Evolutionary conservation across 2,113 vertebrate genomes (phyloP).

Genomic region (Aegotheles bennettii): DNA sequence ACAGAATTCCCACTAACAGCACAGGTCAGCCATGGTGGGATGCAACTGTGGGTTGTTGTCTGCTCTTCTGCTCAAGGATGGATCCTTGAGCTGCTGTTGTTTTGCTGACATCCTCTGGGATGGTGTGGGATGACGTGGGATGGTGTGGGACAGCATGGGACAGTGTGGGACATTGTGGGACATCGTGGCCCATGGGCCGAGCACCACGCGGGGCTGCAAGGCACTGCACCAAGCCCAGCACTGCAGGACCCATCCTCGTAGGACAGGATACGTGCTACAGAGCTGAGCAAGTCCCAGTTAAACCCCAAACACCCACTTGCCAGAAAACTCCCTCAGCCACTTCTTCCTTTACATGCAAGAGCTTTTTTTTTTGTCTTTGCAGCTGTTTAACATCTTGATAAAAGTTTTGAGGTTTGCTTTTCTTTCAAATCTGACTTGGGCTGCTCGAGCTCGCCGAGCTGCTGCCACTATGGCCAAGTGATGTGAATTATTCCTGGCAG

Average conservation of each 20-base stretch:
- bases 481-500: background rate
- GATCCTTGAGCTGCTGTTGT: background rate
- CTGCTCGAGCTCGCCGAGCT: background rate
- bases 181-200: fast-evolving
- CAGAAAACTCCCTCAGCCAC: background rate
- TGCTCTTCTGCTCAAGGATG: background rate
- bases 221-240: fast-evolving
- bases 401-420: conserved; percentile 19
- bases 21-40: background rate
- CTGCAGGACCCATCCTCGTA: background rate
- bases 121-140: fast-evolving
- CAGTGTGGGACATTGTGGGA: fast-evolving
- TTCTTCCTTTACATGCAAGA: conserved; percentile 17
- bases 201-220: fast-evolving
- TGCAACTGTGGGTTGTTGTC: fast-evolving
- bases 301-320: background rate
- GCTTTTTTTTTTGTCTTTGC: background rate
- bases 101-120: background rate
- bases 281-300: background rate
- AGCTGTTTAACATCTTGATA: conserved; percentile 28
- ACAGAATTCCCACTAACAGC: background rate
- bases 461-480: background rate
- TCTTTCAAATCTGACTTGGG: background rate
- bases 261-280: background rate
- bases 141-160: fast-evolving